Conservation (phyloP, 2,797 vertebrate species). For the Lagodon rhomboides region DNA sequence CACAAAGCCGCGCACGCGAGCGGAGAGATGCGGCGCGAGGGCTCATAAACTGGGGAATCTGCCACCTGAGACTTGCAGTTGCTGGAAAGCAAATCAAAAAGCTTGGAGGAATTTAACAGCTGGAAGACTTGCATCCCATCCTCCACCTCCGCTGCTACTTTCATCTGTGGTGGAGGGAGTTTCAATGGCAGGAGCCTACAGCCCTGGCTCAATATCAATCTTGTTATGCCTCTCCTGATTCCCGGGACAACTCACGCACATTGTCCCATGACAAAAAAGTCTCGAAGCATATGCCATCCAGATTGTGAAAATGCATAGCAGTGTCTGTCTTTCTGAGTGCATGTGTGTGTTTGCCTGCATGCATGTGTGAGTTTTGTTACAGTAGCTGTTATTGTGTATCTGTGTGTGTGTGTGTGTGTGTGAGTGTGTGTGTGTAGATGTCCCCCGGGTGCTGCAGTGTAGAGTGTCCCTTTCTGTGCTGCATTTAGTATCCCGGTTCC, state of each 20-base stretch:
- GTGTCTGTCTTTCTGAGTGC: constrained; percentile 47
- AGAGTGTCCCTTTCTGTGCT: constrained; percentile 63
- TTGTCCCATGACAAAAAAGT: constrained; percentile 49
- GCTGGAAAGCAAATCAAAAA: constrained; percentile 78
- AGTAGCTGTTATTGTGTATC: constrained; percentile 33
- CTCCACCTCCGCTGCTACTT: constrained; percentile 68
- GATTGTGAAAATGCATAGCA: constrained; percentile 71
- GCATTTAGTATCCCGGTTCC: constrained; percentile 68
- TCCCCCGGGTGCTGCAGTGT: constrained; percentile 61
- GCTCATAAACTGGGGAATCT: constrained; percentile 79
- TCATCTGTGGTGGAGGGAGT: constrained; percentile 66
- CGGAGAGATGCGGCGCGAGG: constrained; percentile 54
- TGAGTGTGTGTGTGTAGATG: constrained; percentile 41
- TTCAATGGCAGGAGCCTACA: constrained; percentile 70
- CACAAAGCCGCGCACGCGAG: constrained; percentile 66
- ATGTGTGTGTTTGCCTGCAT: constrained; percentile 26
- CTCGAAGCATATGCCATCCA: constrained; percentile 57
- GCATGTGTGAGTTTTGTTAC: constrained; percentile 40
- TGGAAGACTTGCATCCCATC: constrained; percentile 77
- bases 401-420: constrained; percentile 19
- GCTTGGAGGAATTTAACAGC: constrained; percentile 77
- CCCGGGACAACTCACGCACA: constrained; percentile 48
- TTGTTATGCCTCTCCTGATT: constrained; percentile 63
- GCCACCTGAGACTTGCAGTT: constrained; percentile 82
- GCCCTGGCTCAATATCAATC: constrained; percentile 72